phyloP scores from a whole-genome alignment of 2,888 invertebrate species.

The Andrena fulva region DNA sequence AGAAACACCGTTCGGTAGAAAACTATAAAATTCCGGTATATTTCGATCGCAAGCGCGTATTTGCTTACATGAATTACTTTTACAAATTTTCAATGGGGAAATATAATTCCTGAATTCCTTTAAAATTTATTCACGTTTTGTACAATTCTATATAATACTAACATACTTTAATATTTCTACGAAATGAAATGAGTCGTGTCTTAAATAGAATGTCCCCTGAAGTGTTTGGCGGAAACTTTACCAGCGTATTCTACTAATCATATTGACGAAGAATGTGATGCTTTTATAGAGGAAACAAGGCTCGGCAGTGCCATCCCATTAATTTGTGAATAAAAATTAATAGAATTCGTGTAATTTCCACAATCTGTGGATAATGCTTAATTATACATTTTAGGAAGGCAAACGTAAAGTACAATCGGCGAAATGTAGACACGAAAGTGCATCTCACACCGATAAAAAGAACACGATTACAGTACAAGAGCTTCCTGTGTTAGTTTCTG shows the following conservation, averaged over 20 bases:
- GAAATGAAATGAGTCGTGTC: too few relatives aligned
- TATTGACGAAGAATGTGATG: too few relatives aligned
- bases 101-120: background rate
- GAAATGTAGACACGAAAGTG: background rate
- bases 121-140: background rate
- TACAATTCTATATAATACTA: background rate
- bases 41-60: background rate
- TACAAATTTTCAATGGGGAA: background rate
- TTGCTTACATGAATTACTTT: too few relatives aligned
- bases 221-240: too few relatives aligned
- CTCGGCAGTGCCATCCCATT: background rate
- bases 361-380: too few relatives aligned
- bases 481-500: constrained; percentile 50
- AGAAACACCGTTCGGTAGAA: background rate
- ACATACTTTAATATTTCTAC: background rate
- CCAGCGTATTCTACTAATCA: too few relatives aligned
- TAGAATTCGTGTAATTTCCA: background rate
- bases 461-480: background rate
- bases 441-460: background rate
- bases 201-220: too few relatives aligned
- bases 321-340: background rate
- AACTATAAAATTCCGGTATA: background rate
- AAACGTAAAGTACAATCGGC: background rate
- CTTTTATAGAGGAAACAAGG: too few relatives aligned
- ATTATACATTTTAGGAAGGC: background rate